A percentile compares a stretch with the other conserved stretches of the same genome.
Conservation (phyloP, 2,113 vertebrate genomes). For the Micromys minutus region DNA sequence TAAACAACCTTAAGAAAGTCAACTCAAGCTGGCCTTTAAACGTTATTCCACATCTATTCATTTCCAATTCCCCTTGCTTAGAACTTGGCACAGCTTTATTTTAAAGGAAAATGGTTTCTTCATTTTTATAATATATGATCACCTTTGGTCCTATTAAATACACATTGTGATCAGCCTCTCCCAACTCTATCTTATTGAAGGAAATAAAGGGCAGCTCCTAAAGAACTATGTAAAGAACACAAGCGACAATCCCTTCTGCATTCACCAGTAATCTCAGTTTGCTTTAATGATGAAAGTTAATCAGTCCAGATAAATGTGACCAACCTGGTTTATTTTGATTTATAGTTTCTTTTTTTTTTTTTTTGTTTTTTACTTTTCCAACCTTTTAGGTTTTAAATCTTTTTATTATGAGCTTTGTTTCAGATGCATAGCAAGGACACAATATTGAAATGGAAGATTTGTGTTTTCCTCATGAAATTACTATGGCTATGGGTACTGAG, state of each 20-base stretch:
- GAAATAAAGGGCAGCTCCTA: neutral
- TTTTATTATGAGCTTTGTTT: neutral
- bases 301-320: neutral
- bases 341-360: neutral
- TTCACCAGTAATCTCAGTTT: neutral
- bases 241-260: neutral
- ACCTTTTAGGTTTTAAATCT: neutral
- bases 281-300: neutral
- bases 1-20: neutral
- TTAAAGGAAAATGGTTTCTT: too few species aligned
- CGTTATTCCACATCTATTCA: too few species aligned
- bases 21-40: neutral
- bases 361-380: too few species aligned
- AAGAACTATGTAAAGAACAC: neutral
- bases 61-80: neutral
- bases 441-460: neutral
- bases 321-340: neutral
- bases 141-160: neutral
- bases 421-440: neutral
- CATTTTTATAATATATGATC: neutral
- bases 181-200: neutral
- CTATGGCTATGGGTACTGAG: neutral
- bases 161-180: neutral
- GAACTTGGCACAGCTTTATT: neutral
- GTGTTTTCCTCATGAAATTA: neutral